These are phyloP conservation scores for Mormyrus lacerda DNA, from an alignment of 2,113 vertebrate species.

Conservation along the genomic window DNA sequence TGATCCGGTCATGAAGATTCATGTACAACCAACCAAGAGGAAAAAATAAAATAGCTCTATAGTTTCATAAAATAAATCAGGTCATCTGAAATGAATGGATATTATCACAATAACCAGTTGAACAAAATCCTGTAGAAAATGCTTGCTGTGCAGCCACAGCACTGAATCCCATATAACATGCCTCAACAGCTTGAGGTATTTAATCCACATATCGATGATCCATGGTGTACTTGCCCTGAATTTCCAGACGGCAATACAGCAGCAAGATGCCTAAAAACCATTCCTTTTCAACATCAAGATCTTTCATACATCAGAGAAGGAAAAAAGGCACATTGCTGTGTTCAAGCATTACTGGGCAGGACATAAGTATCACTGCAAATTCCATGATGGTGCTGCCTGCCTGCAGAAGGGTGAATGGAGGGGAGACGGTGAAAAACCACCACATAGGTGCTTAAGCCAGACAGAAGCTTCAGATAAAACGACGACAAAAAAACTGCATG, in stretches of 20 bases:
- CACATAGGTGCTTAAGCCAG: not conserved
- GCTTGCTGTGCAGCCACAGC: not conserved
- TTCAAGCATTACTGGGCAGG: constrained; percentile 55
- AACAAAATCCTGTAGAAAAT: constrained; percentile 9
- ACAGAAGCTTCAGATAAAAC: not conserved
- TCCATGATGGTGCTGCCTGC: constrained; percentile 30
- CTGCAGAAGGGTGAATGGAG: constrained; percentile 42
- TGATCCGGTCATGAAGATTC: constrained; percentile 65
- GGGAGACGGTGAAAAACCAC: constrained; percentile 19
- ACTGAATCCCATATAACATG: not conserved
- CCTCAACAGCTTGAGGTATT: constrained; percentile 54
- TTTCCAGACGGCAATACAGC: constrained; percentile 4
- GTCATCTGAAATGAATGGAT: constrained; percentile 32
- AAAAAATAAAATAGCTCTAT: constrained; percentile 8
- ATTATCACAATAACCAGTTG: constrained; percentile 31
- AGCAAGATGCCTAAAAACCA: not conserved
- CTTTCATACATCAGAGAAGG: constrained; percentile 34
- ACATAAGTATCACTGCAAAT: constrained; percentile 47
- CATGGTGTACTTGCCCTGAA: constrained; percentile 22
- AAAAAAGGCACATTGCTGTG: constrained; percentile 58
- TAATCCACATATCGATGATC: constrained; percentile 45
- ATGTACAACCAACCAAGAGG: constrained; percentile 9
- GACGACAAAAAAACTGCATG: not conserved
- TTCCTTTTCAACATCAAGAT: not conserved
- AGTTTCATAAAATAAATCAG: constrained; percentile 27